Evolutionary conservation across 2,113 vertebrate genomes (phyloP).

Genomic region (Microtus richardsoni): DNA sequence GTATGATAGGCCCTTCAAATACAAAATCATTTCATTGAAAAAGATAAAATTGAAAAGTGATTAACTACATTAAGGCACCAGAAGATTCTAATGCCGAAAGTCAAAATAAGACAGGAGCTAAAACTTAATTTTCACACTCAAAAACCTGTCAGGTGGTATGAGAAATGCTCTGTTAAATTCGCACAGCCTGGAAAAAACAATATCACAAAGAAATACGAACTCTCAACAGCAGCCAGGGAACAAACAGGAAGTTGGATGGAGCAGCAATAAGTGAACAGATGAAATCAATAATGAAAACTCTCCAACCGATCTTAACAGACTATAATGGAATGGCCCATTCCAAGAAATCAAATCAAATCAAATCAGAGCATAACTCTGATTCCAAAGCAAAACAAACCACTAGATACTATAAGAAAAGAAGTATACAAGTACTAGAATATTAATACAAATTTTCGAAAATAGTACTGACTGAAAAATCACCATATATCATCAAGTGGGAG

Average conservation of each 20-base stretch:
- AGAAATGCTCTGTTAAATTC: no score
- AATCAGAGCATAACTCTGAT: not conserved
- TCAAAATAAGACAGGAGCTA: not conserved
- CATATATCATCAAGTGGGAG: not conserved
- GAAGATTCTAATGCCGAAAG: not conserved
- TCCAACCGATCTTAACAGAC: not conserved
- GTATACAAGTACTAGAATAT: not conserved
- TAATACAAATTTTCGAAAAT: not conserved
- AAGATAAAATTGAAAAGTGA: not conserved
- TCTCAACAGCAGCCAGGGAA: no score
- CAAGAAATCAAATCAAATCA: no score
- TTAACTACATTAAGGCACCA: not conserved
- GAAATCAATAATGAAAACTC: not conserved
- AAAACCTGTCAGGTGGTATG: fast-evolving
- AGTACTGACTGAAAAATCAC: not conserved
- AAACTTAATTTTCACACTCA: not conserved
- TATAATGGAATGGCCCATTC: not conserved
- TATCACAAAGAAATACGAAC: not conserved
- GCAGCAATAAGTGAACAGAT: not conserved
- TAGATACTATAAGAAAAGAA: not conserved
- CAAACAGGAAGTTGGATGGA: not conserved
- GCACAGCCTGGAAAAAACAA: not conserved
- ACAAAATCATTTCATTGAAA: not conserved
- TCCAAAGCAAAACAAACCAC: not conserved
- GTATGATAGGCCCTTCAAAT: not conserved